Evolutionary conservation across 2,888 invertebrate species (phyloP).

Genomic region (Drosophila quinaria): DNA sequence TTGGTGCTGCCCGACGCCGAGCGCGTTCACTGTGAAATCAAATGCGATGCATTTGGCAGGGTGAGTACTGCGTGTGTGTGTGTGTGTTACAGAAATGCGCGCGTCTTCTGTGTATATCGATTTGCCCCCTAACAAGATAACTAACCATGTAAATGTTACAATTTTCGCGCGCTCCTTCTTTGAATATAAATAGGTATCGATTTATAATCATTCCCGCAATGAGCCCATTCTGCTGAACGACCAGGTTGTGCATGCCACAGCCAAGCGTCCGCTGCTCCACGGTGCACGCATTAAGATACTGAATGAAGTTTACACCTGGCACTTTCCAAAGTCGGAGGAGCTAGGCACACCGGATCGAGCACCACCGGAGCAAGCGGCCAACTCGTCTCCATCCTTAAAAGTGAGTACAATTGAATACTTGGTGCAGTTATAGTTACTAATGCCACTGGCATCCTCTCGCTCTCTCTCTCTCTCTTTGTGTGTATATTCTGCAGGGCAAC

Average conservation of each 20-base stretch:
- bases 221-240: slow-evolving; percentile 80
- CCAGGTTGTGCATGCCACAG: slow-evolving; percentile 47
- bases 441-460: background rate
- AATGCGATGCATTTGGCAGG: slow-evolving; percentile 84
- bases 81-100: slow-evolving; percentile 33
- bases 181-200: slow-evolving; percentile 71
- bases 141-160: background rate
- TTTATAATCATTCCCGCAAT: slow-evolving; percentile 77
- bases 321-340: slow-evolving; percentile 59
- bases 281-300: slow-evolving; percentile 80
- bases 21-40: slow-evolving; percentile 83
- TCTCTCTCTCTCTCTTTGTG: slow-evolving; percentile 10
- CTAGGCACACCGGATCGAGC: slow-evolving; percentile 59
- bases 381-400: slow-evolving; percentile 80
- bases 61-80: slow-evolving; percentile 67
- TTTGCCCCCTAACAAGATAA: slow-evolving; percentile 7
- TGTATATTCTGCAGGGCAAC: slow-evolving; percentile 42
- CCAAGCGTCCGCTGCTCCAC: slow-evolving; percentile 77
- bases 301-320: slow-evolving; percentile 81
- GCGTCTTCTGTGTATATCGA: slow-evolving; percentile 35
- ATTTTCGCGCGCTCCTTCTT: background rate
- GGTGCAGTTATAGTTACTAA: slow-evolving; percentile 29
- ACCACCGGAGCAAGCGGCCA: slow-evolving; percentile 71
- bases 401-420: slow-evolving; percentile 52
- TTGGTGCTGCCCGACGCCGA: slow-evolving; percentile 75